phyloP scores from a whole-genome alignment of 2,113 vertebrate genomes.

The Acrocephalus kingi region DNA sequence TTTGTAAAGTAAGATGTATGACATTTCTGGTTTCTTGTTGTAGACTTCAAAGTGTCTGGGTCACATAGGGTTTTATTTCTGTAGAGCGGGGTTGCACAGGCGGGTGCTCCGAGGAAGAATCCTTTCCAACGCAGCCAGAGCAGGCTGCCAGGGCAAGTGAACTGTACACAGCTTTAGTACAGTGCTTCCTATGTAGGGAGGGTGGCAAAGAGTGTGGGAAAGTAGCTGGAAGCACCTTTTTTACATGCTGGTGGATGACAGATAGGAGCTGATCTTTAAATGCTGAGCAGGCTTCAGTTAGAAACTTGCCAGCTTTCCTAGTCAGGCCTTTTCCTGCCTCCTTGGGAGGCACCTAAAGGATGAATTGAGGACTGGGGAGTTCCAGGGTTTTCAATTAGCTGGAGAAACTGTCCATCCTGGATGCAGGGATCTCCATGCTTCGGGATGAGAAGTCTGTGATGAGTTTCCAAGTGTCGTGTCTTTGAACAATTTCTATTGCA shows the following conservation, averaged over 20 bases:
- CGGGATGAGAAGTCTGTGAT: neutral
- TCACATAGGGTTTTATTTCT: neutral
- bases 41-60: neutral
- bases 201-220: neutral
- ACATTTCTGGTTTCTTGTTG: neutral
- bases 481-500: neutral
- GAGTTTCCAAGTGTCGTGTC: neutral
- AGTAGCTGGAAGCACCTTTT: neutral
- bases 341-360: neutral
- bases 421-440: neutral
- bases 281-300: neutral
- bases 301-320: neutral
- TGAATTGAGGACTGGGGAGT: neutral
- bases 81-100: neutral
- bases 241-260: neutral
- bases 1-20: neutral
- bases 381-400: neutral
- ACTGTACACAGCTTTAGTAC: neutral
- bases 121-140: neutral
- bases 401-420: neutral
- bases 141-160: neutral
- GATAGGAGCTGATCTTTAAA: neutral
- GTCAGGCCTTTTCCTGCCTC: neutral
- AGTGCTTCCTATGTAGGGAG: neutral
- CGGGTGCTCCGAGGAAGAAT: fast-evolving